Evolutionary conservation across 1,140 invertebrate genomes (phyloP).

Genomic region (Belonocnema kinseyi): DNA sequence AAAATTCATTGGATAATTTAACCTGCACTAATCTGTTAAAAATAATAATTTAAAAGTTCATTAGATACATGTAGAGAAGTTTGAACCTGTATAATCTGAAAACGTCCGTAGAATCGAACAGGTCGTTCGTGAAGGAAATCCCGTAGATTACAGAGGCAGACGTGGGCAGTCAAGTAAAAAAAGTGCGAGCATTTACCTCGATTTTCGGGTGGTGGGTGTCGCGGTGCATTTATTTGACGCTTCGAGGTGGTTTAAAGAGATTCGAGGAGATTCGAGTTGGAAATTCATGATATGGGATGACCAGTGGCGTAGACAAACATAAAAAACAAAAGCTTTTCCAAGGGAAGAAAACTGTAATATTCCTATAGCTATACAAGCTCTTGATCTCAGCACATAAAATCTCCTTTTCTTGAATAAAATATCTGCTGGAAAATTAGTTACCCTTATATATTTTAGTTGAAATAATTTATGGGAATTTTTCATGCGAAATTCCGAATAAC

Average conservation of each 20-base stretch:
- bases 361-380: background rate
- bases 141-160: conserved; percentile 17
- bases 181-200: conserved; percentile 29
- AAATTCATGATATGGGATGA: conserved; percentile 24
- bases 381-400: background rate
- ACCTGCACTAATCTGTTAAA: no score
- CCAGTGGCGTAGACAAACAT: background rate
- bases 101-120: conserved; percentile 22
- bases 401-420: conserved; percentile 9
- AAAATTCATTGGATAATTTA: no score
- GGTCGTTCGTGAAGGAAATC: conserved; percentile 27
- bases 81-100: background rate
- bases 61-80: no score
- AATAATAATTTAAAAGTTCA: no score
- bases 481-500: background rate
- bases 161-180: conserved; percentile 27
- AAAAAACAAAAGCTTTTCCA: conserved; percentile 22
- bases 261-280: conserved; percentile 26
- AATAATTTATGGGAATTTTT: background rate
- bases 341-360: background rate
- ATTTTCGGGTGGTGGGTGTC: conserved; percentile 12
- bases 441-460: background rate
- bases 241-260: conserved; percentile 24
- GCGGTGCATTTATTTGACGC: conserved; percentile 28
- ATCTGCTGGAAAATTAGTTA: background rate